These are phyloP conservation scores for Enteromius trimaculatus DNA, from an alignment of 2,797 vertebrate genomes.

Conservation along the genomic window DNA sequence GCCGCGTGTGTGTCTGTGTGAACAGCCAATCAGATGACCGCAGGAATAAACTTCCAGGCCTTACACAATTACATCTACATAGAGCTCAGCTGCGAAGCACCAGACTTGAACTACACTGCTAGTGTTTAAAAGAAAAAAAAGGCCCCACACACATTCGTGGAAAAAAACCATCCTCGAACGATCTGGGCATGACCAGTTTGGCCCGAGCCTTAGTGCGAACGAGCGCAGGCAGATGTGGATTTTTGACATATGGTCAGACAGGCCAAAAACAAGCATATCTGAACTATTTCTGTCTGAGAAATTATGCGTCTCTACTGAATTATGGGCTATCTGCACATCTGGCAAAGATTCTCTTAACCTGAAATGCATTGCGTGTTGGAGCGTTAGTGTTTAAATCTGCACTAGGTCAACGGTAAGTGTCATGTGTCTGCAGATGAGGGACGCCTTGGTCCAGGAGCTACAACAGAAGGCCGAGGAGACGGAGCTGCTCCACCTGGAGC, in stretches of 20 bases:
- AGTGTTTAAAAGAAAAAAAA: constrained; percentile 28
- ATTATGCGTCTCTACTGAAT: constrained; percentile 21
- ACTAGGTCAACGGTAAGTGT: not conserved
- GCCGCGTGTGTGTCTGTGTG: constrained; percentile 34
- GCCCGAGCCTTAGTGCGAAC: not conserved
- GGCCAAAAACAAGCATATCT: constrained; percentile 44
- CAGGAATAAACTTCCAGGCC: constrained; percentile 58
- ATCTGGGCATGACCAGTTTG: constrained; percentile 3
- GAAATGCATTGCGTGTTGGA: constrained; percentile 22
- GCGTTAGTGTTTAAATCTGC: constrained; percentile 30
- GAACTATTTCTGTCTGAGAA: constrained; percentile 47
- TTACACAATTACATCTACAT: constrained; percentile 63
- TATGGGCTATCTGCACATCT: constrained; percentile 42
- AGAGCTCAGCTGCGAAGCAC: constrained; percentile 50
- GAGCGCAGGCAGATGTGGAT: constrained; percentile 22
- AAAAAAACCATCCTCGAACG: not conserved
- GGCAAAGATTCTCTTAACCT: constrained; percentile 30
- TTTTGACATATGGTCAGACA: constrained; percentile 44
- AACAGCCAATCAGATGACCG: constrained; percentile 64
- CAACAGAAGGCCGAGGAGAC: constrained; percentile 85
- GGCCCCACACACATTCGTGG: constrained; percentile 29
- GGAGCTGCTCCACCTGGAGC: constrained; percentile 84
- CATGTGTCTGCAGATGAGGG: constrained; percentile 76
- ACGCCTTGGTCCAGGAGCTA: constrained; percentile 79
- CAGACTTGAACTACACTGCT: constrained; percentile 30